Percentiles rank a stretch among this genome's conserved stretches.
phyloP scores from a whole-genome alignment of 2,888 invertebrate species.

The Tethea ocularis region DNA sequence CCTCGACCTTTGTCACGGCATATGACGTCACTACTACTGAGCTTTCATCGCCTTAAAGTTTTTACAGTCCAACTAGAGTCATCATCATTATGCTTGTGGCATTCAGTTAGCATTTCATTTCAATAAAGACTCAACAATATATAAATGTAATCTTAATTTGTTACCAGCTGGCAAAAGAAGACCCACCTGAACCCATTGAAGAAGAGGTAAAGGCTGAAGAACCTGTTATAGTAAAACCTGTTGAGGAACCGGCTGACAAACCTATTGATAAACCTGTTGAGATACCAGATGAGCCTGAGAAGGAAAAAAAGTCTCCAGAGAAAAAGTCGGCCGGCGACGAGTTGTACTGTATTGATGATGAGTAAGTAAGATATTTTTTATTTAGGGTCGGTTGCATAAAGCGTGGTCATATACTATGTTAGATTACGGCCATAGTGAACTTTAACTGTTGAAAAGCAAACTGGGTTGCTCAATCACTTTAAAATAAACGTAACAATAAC shows the following conservation, averaged over 20 bases:
- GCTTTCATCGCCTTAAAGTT: too few relatives aligned
- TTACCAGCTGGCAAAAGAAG: slow-evolving; percentile 30
- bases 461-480: too few relatives aligned
- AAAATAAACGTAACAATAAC: too few relatives aligned
- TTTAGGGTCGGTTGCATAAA: too few relatives aligned
- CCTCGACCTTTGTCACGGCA: too few relatives aligned
- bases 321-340: slow-evolving; percentile 15
- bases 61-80: too few relatives aligned
- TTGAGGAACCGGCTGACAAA: neutral
- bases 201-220: neutral
- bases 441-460: too few relatives aligned
- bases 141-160: neutral
- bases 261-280: neutral
- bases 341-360: slow-evolving; percentile 32
- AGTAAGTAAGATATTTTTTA: slow-evolving; percentile 34
- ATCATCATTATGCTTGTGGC: too few relatives aligned
- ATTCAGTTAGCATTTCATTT: neutral
- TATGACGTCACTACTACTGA: too few relatives aligned
- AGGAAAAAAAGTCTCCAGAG: slow-evolving; percentile 12
- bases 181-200: slow-evolving; percentile 45
- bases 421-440: too few relatives aligned
- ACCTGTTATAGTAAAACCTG: neutral
- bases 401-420: too few relatives aligned
- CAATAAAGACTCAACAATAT: neutral
- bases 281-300: neutral